Evolutionary conservation across 2,888 invertebrate species (phyloP).

Genomic region (Azorinus chamasolen): DNA sequence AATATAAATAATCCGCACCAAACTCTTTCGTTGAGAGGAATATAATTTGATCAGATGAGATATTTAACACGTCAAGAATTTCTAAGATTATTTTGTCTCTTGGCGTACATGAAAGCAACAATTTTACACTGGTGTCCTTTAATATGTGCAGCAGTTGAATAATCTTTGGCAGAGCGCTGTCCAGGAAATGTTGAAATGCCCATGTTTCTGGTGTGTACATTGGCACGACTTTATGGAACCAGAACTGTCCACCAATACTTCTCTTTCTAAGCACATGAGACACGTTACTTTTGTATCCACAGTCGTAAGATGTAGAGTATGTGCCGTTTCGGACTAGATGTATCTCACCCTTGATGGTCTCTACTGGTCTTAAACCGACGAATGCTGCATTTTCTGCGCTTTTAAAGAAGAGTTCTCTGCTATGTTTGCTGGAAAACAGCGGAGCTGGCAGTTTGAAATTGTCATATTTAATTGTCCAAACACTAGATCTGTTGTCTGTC

Average conservation of each 20-base stretch:
- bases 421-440: too few species aligned
- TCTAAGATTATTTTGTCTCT: conserved; percentile 24
- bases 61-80: conserved; percentile 18
- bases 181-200: conserved; percentile 37
- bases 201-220: conserved; percentile 16
- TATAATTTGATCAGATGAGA: conserved; percentile 14
- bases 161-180: conserved; percentile 25
- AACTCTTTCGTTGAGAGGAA: not conserved
- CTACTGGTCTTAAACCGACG: too few species aligned
- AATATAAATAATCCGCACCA: conserved; percentile 26
- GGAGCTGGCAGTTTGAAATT: too few species aligned
- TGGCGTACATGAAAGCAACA: conserved; percentile 9
- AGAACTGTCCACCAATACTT: conserved; percentile 5
- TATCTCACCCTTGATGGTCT: too few species aligned
- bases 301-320: not conserved
- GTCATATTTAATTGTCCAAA: too few species aligned
- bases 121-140: not conserved
- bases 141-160: conserved; percentile 21
- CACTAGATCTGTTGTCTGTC: too few species aligned
- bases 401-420: too few species aligned
- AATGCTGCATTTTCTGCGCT: too few species aligned
- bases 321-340: conserved; percentile 4
- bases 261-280: too few species aligned
- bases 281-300: conserved; percentile 8
- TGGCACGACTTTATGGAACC: conserved; percentile 17